Base-by-base conservation (phyloP, 2,797 vertebrate species). In the Galago senegalensis region DNA sequence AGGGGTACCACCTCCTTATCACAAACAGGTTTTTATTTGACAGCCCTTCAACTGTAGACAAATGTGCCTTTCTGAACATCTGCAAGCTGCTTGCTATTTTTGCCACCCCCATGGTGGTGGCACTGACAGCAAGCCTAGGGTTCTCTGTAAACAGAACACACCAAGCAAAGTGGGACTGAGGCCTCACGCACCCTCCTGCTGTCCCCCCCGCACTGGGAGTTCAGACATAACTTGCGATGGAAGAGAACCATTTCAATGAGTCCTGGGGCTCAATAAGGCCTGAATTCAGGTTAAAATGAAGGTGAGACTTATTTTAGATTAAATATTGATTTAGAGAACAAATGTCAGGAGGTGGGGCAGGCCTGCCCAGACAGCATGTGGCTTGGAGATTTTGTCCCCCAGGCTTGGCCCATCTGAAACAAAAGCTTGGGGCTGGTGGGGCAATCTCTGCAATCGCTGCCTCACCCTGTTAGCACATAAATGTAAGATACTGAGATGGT, bases 1-100 rank as follows among this genome's bases (percentile, higher is more conserved):
- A 1, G 92, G 95, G 92, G 96, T 94, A 93, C 82, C 91, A 79
- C 79, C 95, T 91, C 82, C 91, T 93, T 89, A 83, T 89, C 94
- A 95, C 1, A 11, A 27, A 58, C 87, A 90, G 89, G 49, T 83
- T 53, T 92, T 95, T 93, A 43, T 75, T 7, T 49, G 95, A 89
- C 88, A 93, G 65, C 58, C 49, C 56, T 60, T 27, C 0, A 8
- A 34, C 75, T 93, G 81, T 17, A 95, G 88, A 95, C 92, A 87
- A 40, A 79, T 65, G 81, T 70, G 80, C 91, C 94, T 96, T 96
- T 95, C 86, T 20, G 72, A 34, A 60, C 34, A 73, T 63, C 37
- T 5, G 6, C 90, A 53, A 72, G 40, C 63, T 11, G 29, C 20
- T 0, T 65, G 40, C 87, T 77, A 43, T 56, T 46, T 76, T 75